Evolutionary conservation across 2,888 invertebrate species (phyloP).

Genomic region (Dryococelus australis): DNA sequence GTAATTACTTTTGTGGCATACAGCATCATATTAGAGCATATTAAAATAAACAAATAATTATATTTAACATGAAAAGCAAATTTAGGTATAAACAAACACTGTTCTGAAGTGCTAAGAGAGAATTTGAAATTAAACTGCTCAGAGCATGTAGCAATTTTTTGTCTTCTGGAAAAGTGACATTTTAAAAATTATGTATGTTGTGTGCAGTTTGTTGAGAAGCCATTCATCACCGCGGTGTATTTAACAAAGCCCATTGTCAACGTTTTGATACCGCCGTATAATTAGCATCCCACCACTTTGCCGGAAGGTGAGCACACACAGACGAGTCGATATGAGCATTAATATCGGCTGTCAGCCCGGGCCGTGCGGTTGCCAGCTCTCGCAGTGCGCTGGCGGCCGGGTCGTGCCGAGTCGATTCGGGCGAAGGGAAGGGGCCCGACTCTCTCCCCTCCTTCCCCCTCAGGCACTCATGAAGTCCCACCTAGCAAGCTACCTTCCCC

Average conservation of each 20-base stretch:
- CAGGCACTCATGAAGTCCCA: constrained; percentile 6
- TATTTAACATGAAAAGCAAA: too few relatives aligned
- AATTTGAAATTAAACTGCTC: too few relatives aligned
- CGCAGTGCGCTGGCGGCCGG: neutral
- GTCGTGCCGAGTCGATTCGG: neutral
- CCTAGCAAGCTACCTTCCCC: neutral
- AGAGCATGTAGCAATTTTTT: too few relatives aligned
- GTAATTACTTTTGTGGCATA: too few relatives aligned
- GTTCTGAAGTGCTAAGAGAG: too few relatives aligned
- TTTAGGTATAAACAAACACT: too few relatives aligned
- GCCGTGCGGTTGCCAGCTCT: neutral
- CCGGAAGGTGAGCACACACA: neutral
- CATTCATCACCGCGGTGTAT: constrained; percentile 16
- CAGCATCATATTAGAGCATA: too few relatives aligned
- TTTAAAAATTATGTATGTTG: neutral
- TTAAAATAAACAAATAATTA: too few relatives aligned
- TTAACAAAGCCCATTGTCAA: neutral
- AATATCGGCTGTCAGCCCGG: constrained; percentile 13
- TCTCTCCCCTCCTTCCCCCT: neutral
- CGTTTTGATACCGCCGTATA: neutral
- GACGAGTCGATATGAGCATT: constrained; percentile 9
- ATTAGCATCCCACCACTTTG: constrained; percentile 10
- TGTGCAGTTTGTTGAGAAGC: neutral
- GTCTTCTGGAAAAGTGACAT: too few relatives aligned
- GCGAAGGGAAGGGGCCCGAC: neutral